These are phyloP conservation scores for Tyto alba DNA, from an alignment of 2,113 vertebrate species.

Conservation along the genomic window DNA sequence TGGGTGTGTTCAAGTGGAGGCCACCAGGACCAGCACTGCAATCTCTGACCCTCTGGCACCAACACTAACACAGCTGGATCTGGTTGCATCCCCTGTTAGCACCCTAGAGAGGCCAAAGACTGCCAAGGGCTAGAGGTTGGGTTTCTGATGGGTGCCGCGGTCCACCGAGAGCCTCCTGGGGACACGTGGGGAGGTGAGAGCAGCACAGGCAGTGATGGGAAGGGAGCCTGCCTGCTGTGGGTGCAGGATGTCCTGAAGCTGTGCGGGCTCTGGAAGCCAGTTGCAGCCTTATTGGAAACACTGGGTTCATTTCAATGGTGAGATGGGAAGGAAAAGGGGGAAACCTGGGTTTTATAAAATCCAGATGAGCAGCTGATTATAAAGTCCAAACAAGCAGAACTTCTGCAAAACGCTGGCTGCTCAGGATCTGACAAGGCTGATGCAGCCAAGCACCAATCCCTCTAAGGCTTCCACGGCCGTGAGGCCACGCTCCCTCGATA, in stretches of 20 bases:
- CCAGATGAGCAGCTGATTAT: background rate
- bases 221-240: background rate
- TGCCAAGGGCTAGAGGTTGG: background rate
- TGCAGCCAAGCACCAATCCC: background rate
- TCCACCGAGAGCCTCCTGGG: background rate
- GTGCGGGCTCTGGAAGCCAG: background rate
- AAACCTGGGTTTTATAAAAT: background rate
- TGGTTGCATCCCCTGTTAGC: background rate
- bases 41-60: background rate
- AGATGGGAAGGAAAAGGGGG: no score
- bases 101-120: background rate
- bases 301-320: background rate
- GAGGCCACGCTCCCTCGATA: accelerated
- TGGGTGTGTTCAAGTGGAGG: background rate
- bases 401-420: background rate
- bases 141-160: background rate
- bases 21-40: background rate
- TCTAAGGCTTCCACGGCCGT: accelerated
- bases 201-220: background rate
- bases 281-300: background rate
- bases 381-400: background rate
- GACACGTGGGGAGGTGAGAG: background rate
- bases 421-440: background rate
- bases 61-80: background rate
- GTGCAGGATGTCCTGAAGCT: background rate